Evolutionary conservation across 2,888 invertebrate genomes (phyloP).

Genomic region (Sialis fuliginosa): DNA sequence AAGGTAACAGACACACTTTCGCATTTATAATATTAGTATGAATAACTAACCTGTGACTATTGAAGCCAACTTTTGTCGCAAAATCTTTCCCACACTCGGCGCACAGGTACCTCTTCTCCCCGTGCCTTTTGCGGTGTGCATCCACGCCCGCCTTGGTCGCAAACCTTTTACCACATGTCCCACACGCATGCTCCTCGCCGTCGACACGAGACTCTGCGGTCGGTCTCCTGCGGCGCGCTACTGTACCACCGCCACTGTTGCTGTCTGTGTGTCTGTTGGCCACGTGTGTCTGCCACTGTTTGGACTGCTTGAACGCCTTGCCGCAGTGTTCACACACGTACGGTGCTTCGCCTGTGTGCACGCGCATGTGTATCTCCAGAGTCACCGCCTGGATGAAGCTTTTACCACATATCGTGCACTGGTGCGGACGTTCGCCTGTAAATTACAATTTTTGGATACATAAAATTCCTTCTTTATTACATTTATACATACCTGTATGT

Average conservation of each 20-base stretch:
- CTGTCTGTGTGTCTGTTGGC: neutral
- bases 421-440: conserved; percentile 2
- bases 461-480: too few species aligned
- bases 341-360: conserved; percentile 2
- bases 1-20: too few species aligned
- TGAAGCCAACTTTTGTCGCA: neutral
- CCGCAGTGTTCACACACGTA: neutral
- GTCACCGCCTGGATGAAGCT: conserved; percentile 1
- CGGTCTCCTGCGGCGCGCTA: neutral
- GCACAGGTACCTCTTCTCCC: conserved; percentile 3
- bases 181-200: neutral
- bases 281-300: conserved; percentile 1
- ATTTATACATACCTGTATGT: neutral
- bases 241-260: neutral
- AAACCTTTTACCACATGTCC: neutral
- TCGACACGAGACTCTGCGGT: neutral
- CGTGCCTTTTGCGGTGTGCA: neutral
- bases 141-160: neutral
- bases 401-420: conserved; percentile 2
- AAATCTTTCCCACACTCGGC: conserved; percentile 3
- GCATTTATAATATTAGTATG: too few species aligned
- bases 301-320: neutral
- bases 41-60: conserved; percentile 1
- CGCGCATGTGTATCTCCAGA: neutral
- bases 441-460: too few species aligned